Evolutionary conservation across 2,888 invertebrate genomes (phyloP), one percentile per base, ranked within the genome.

Genomic region (Acrobasis consociella): DNA sequence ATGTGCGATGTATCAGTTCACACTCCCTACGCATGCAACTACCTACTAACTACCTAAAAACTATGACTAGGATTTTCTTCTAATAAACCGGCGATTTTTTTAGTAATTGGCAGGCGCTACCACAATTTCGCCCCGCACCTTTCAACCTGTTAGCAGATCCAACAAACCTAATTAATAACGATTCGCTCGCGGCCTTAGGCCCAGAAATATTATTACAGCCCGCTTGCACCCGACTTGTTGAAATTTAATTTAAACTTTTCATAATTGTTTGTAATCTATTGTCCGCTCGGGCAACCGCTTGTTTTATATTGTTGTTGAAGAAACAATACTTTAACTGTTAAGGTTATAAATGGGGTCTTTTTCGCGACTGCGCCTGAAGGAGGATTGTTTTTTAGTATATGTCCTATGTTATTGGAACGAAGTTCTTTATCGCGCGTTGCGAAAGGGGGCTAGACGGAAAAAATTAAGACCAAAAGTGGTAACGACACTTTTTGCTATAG

Each of bases 151-250:
- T 58, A 64, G 62, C 62, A 59, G 67, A 69, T 65, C 68, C 70
- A 67, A 68, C 72, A 71, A 72, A 69, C 68, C 72, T 76, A 81
- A 82, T 81, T 81, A 82, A 75, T 70, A 74, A 52, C 51, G 60
- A 39, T 60, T 68, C 69, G 70, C 73, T 74, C 69, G 70, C 71
- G 63, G 77, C 80, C 79, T 68, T 64, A 69, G 80, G 79, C 77
- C 72, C 64, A 64, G 65, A 72, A 71, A 78, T 82, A 76, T 81
- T 81, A 80, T 77, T 73, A 76, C 77, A 78, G 76, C 69, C 69
- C 22, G 59, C 17, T 51, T 50, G 56, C 56, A 56, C 42, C 56
- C 56, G 56, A 56, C 56, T 56, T 56, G 56, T 56, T 56, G 42
- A 17, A 56, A 42, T 56, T 56, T 42, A 39, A 56, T 56, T 56